Conservation (phyloP, 2,888 invertebrate genomes). For the Mesoligia furuncula region DNA sequence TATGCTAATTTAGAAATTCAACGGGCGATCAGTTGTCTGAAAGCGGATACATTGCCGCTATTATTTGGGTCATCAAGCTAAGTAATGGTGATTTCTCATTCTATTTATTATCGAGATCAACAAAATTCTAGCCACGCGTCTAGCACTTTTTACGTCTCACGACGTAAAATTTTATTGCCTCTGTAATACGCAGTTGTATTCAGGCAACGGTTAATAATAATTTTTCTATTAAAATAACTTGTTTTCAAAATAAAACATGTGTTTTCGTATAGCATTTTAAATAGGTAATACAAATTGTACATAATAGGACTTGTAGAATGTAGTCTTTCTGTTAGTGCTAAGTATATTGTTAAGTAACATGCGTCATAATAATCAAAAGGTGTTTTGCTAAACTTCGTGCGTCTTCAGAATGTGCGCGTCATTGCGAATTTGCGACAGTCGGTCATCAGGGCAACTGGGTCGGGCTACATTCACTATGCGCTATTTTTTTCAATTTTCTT, state of each 20-base stretch:
- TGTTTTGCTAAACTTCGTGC: constrained; percentile 34
- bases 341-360: constrained; percentile 30
- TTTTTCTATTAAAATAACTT: constrained; percentile 31
- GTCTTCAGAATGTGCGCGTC: constrained; percentile 51
- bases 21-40: constrained; percentile 57
- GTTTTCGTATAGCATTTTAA: constrained; percentile 19
- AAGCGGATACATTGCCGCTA: constrained; percentile 54
- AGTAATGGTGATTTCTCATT: constrained; percentile 50
- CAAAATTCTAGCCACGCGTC: constrained; percentile 25
- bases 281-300: constrained; percentile 36
- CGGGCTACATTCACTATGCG: constrained; percentile 26
- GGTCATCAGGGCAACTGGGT: constrained; percentile 46
- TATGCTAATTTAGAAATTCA: constrained; percentile 61
- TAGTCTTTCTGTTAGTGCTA: constrained; percentile 21
- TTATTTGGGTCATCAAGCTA: constrained; percentile 55
- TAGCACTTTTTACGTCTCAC: constrained; percentile 17
- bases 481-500: constrained; percentile 49
- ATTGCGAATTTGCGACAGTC: constrained; percentile 41
- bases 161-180: constrained; percentile 16
- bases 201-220: constrained; percentile 1
- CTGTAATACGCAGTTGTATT: constrained; percentile 22
- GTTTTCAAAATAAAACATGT: constrained; percentile 40
- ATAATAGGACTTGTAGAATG: constrained; percentile 26
- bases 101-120: constrained; percentile 54
- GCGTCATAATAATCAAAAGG: constrained; percentile 35